A percentile compares a stretch with the other conserved stretches of the same genome.
phyloP scores from a whole-genome alignment of 1,140 invertebrate genomes.

The Drosophila grimshawi region DNA sequence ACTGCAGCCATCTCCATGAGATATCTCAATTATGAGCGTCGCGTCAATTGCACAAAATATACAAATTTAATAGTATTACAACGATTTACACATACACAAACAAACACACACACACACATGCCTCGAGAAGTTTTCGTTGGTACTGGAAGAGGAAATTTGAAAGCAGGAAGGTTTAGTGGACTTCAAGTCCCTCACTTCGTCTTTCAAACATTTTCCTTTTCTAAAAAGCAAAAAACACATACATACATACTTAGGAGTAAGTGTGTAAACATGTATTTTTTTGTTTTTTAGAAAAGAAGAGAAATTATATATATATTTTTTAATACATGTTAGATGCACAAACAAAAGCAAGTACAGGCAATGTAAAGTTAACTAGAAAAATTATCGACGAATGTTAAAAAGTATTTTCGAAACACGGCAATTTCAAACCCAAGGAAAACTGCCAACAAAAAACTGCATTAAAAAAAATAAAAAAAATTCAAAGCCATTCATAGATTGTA shows the following conservation, averaged over 20 bases:
- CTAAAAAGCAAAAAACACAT: background rate
- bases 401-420: slow-evolving; percentile 47
- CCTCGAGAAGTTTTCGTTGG: no score
- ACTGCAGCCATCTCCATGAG: slow-evolving; percentile 1
- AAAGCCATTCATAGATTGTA: slow-evolving; percentile 44
- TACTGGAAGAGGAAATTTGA: background rate
- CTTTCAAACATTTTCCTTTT: background rate
- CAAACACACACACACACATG: background rate
- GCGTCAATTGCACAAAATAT: slow-evolving; percentile 29
- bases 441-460: slow-evolving; percentile 28
- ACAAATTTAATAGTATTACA: slow-evolving; percentile 62
- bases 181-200: background rate
- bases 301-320: no score
- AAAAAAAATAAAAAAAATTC: slow-evolving; percentile 15
- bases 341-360: background rate
- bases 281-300: no score
- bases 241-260: background rate
- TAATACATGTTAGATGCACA: background rate
- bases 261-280: no score
- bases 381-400: slow-evolving; percentile 24
- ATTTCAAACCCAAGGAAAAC: slow-evolving; percentile 42
- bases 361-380: slow-evolving; percentile 24
- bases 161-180: background rate
- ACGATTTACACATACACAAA: slow-evolving; percentile 24
- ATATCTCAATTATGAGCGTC: background rate